Base-by-base conservation (phyloP, 2,888 invertebrate species). In the Erynnis tages region DNA sequence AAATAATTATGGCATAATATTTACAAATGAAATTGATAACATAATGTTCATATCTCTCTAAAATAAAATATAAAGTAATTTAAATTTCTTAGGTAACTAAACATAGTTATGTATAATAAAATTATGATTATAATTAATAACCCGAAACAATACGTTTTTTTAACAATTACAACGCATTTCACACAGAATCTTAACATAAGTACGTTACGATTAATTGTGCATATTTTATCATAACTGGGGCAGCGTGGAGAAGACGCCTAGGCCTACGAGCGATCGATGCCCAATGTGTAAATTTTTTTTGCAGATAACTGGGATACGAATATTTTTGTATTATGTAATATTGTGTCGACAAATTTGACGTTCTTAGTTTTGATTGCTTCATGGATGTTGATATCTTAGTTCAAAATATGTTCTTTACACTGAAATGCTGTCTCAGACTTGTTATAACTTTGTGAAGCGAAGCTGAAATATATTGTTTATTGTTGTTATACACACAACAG, bases 1-100 rank as follows among this genome's bases (percentile, higher is more conserved):
- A 38, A 48, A 38, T 13, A 38, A 14, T 17, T 11, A 48, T 19
- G n/a, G 10, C 38, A 37, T 37, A 35, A 47, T 47, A 48, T 48
- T 48, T 48, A 48, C 47, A 48, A 30, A 47, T 47, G 29, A 29
- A 44, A 19, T 37, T 21, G 6, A 37, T 25, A 35, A 14, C 10
- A 40, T 40, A 35, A 7, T 40, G 11, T 10, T 40, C 16, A 11
- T 14, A 6, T 8, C 11, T 17, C 30, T 19, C 30, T 44, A 32
- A 45, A 44, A 21, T 44, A 30, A 44, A 44, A 35, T 35, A 35
- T 17, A 4, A 21, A 5, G 5, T 21, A 43, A 17, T 43, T n/a
- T 29, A 35, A 8, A 19, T 10, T 13, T 19, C 47, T 47, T 46
- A 46, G 2, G 34, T 4, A 38, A 29, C 21, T 38, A 38, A 37